A percentile compares a stretch with the other conserved stretches of the same genome.
These are phyloP conservation scores for Brachionus rotundiformis DNA, from an alignment of 1,140 invertebrate genomes.

Conservation along the genomic window DNA sequence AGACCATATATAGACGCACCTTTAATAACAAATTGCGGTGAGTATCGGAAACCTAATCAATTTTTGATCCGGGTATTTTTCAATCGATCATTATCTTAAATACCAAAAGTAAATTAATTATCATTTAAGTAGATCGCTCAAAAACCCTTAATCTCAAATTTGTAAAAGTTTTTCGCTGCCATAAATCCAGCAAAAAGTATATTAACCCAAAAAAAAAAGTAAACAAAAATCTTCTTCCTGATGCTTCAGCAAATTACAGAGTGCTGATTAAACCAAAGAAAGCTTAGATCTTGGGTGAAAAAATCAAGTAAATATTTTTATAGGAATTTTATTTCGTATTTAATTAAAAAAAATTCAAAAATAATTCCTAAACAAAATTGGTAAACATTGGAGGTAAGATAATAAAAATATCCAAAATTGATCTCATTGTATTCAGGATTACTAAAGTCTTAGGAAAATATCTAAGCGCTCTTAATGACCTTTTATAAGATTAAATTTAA, in stretches of 20 bases:
- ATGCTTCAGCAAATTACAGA: background rate
- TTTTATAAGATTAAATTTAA: background rate
- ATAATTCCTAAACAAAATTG: no score
- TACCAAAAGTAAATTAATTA: slow-evolving; percentile 12
- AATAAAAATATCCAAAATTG: background rate
- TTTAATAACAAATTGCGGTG: background rate
- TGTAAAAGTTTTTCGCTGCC: background rate
- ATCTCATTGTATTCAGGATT: background rate
- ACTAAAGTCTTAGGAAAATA: background rate
- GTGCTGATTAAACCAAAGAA: background rate
- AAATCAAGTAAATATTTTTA: background rate
- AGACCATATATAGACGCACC: background rate
- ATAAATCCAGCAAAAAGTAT: background rate
- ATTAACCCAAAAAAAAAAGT: background rate
- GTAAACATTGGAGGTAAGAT: background rate
- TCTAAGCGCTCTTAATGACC: background rate
- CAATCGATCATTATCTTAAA: slow-evolving; percentile 3
- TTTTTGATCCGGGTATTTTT: background rate
- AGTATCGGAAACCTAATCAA: background rate
- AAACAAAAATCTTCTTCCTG: background rate
- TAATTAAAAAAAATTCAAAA: no score
- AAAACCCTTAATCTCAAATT: background rate
- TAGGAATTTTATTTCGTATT: background rate
- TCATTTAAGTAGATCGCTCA: background rate
- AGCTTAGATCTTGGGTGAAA: background rate